A percentile compares a stretch with the other conserved stretches of the same genome.
Evolutionary conservation across 2,888 invertebrate species (phyloP).

Genomic region (Artemia sinica): DNA sequence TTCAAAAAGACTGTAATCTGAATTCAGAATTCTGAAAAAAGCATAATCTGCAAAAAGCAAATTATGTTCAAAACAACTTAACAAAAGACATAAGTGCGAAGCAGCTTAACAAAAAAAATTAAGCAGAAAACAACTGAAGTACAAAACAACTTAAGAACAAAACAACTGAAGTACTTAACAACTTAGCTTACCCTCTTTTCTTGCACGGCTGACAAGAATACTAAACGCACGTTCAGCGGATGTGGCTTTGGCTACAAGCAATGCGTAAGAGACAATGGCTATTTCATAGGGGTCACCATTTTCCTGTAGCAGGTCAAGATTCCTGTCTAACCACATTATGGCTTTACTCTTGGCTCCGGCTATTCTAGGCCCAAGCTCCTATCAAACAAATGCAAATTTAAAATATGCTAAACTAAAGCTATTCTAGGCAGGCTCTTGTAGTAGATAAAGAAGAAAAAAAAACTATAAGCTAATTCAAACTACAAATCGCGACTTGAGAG

Average conservation of each 20-base stretch:
- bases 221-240: constrained; percentile 63
- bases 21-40: no score
- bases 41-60: no score
- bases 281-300: constrained; percentile 62
- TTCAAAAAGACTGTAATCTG: no score
- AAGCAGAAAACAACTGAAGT: constrained; percentile 1
- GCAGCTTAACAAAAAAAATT: neutral
- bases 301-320: constrained; percentile 53
- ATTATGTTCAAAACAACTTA: no score
- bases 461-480: no score
- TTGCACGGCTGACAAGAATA: constrained; percentile 46
- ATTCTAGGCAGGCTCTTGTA: no score
- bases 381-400: constrained; percentile 20
- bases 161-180: no score
- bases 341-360: constrained; percentile 56
- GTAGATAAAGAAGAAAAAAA: no score
- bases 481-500: no score
- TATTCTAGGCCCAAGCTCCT: constrained; percentile 49
- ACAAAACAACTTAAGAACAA: constrained; percentile 7
- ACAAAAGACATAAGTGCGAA: no score
- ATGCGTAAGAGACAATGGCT: constrained; percentile 72
- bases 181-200: constrained; percentile 42
- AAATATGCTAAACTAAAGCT: no score
- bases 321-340: constrained; percentile 59
- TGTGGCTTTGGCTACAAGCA: constrained; percentile 65